These are phyloP conservation scores for Pipistrellus nathusii DNA, from an alignment of 2,797 vertebrate species.

Conservation along the genomic window DNA sequence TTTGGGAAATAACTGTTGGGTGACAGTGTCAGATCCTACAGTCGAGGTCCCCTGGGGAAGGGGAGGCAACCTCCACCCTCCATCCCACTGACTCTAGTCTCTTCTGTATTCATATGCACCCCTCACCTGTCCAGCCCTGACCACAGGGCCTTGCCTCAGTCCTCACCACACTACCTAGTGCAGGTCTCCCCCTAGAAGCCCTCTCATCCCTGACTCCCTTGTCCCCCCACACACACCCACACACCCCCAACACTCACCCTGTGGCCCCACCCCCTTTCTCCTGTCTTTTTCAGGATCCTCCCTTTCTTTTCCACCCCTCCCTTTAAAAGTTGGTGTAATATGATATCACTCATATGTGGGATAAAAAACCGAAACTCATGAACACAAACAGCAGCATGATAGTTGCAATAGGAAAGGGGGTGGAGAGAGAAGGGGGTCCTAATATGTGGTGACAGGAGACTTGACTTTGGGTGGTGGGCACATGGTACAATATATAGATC, in stretches of 20 bases:
- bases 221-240: too few species aligned
- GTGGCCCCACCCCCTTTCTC: fast-evolving
- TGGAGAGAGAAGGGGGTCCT: too few species aligned
- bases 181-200: background rate
- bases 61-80: background rate
- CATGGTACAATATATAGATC: too few species aligned
- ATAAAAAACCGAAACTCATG: too few species aligned
- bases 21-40: background rate
- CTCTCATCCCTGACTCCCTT: background rate
- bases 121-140: fast-evolving
- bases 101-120: fast-evolving
- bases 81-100: background rate
- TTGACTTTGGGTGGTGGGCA: too few species aligned
- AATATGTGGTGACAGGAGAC: too few species aligned
- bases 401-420: too few species aligned
- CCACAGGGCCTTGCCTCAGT: fast-evolving
- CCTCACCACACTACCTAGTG: background rate
- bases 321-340: background rate
- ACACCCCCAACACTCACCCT: background rate
- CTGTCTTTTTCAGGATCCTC: background rate
- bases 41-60: background rate
- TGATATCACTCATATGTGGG: too few species aligned
- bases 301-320: background rate
- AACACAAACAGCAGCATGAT: too few species aligned
- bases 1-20: constrained; percentile 13